Evolutionary conservation across 1,140 invertebrate genomes (phyloP).

Genomic region (Agrilus planipennis): DNA sequence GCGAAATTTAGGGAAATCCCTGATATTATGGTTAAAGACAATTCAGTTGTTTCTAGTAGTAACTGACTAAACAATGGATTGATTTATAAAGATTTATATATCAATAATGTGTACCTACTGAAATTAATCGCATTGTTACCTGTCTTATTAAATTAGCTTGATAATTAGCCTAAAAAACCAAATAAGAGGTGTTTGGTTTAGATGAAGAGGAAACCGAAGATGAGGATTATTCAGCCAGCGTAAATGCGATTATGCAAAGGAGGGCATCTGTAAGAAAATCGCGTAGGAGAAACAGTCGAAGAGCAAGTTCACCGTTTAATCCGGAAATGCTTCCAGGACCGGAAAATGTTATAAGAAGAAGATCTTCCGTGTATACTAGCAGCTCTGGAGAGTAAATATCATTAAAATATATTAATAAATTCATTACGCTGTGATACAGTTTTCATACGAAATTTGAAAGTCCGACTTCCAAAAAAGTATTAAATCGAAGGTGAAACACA

Average conservation of each 20-base stretch:
- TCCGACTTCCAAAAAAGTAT: too few species aligned
- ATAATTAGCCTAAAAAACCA: not conserved
- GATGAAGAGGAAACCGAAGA: constrained; percentile 40
- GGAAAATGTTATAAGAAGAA: constrained; percentile 40
- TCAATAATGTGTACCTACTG: not conserved
- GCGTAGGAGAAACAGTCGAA: constrained; percentile 41
- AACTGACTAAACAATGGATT: not conserved
- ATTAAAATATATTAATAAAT: not conserved
- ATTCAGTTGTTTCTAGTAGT: too few species aligned
- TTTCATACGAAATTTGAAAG: too few species aligned
- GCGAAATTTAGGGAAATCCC: too few species aligned
- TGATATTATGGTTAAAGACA: too few species aligned
- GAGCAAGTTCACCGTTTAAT: constrained; percentile 61
- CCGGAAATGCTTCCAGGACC: constrained; percentile 34
- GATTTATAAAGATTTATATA: not conserved
- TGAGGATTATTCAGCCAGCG: constrained; percentile 71
- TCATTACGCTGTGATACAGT: too few species aligned
- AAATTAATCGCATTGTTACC: not conserved
- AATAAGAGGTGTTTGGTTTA: constrained; percentile 10
- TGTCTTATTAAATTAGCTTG: too few species aligned
- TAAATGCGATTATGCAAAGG: constrained; percentile 67
- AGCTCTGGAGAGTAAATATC: constrained; percentile 70
- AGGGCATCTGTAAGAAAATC: constrained; percentile 52
- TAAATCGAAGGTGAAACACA: too few species aligned
- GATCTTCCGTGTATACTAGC: constrained; percentile 70